Conservation (phyloP, 2,797 vertebrate species). For the Tapera naevia region DNA sequence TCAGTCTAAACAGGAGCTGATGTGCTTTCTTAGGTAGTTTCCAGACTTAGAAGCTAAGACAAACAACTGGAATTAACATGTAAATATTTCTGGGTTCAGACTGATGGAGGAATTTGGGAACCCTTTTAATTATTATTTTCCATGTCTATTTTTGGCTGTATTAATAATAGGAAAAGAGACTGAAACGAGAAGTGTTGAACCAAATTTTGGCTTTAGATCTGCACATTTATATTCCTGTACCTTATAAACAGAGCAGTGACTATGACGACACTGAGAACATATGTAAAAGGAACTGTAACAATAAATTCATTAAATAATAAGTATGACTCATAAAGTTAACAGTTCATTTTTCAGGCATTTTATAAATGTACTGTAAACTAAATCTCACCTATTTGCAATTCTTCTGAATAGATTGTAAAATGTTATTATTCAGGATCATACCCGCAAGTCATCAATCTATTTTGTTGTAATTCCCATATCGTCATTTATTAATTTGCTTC, state of each 20-base stretch:
- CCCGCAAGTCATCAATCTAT: conserved; percentile 1
- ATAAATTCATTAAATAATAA: neutral
- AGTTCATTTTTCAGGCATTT: conserved; percentile 18
- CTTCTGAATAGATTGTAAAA: neutral
- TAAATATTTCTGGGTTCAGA: neutral
- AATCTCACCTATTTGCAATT: conserved; percentile 1
- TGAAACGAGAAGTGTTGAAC: conserved; percentile 18
- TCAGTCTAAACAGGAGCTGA: neutral
- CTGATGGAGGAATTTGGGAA: conserved; percentile 7
- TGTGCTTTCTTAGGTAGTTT: neutral
- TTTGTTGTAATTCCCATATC: conserved; percentile 45
- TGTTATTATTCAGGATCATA: conserved; percentile 41
- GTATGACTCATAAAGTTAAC: conserved; percentile 11
- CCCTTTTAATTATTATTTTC: neutral
- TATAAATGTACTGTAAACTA: neutral
- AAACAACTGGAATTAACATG: conserved; percentile 12
- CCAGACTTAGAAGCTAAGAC: neutral
- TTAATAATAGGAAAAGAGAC: neutral
- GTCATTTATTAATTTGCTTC: conserved; percentile 51
- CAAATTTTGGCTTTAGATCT: neutral
- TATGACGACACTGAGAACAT: neutral
- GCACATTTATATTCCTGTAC: neutral
- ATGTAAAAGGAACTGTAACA: neutral
- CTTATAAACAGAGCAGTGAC: neutral
- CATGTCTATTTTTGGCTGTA: neutral